phyloP scores from a whole-genome alignment of 2,113 vertebrate species.

The Periophthalmus modestus region DNA sequence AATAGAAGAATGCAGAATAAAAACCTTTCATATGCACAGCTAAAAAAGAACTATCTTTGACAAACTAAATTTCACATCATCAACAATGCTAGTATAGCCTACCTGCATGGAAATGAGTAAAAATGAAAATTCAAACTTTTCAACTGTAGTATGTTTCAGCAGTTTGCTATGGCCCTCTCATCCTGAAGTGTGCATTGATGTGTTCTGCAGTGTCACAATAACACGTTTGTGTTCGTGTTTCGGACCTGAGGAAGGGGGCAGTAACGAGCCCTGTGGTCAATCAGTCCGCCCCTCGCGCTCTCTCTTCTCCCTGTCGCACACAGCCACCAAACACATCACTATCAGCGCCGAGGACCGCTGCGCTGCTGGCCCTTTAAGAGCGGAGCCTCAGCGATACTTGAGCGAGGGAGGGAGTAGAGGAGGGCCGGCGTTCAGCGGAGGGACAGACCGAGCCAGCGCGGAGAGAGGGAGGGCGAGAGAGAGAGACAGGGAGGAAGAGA shows the following conservation, averaged over 20 bases:
- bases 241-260: slow-evolving; percentile 56
- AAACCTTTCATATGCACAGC: no score
- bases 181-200: slow-evolving; percentile 25
- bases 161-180: slow-evolving; percentile 24
- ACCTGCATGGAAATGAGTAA: no score
- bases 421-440: slow-evolving; percentile 54
- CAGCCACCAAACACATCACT: slow-evolving; percentile 11
- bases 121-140: no score
- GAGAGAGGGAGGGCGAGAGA: slow-evolving; percentile 66
- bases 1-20: no score
- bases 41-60: no score
- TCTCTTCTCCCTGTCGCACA: slow-evolving; percentile 11
- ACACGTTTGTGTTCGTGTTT: neutral
- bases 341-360: slow-evolving; percentile 2
- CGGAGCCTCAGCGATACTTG: slow-evolving; percentile 84
- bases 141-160: neutral
- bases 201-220: neutral
- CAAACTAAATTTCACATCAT: no score
- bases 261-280: slow-evolving; percentile 59
- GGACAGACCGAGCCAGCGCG: slow-evolving; percentile 68
- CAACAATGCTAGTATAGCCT: no score
- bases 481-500: slow-evolving; percentile 54
- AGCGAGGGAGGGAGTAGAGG: slow-evolving; percentile 68
- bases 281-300: slow-evolving; percentile 47
- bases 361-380: slow-evolving; percentile 93